Evolutionary conservation across 2,797 vertebrate species (phyloP).

Genomic region (Sebastes diaconus): DNA sequence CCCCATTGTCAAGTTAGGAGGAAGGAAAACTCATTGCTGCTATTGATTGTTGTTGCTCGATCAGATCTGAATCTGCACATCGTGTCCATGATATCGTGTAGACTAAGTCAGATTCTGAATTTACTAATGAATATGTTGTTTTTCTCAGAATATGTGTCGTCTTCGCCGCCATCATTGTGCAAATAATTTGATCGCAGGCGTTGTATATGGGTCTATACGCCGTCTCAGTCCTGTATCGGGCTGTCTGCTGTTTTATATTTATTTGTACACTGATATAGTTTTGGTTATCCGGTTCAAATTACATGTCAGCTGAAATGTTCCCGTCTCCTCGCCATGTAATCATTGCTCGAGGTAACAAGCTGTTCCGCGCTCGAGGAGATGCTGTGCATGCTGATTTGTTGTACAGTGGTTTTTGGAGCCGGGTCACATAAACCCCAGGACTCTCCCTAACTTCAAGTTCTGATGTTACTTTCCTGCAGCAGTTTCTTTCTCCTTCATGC

Average conservation of each 20-base stretch:
- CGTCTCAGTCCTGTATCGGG: not conserved
- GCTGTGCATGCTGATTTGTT: slow-evolving; percentile 21
- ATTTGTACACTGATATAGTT: slow-evolving; percentile 36
- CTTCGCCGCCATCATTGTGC: not conserved
- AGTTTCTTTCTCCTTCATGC: not conserved
- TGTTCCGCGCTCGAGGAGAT: slow-evolving; percentile 9
- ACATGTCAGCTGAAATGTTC: slow-evolving; percentile 41
- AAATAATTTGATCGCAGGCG: not conserved
- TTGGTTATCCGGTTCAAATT: slow-evolving; percentile 46
- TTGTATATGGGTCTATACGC: not conserved
- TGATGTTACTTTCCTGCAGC: slow-evolving; percentile 25
- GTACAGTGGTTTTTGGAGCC: not conserved
- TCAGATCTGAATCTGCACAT: not conserved
- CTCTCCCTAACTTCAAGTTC: slow-evolving; percentile 12
- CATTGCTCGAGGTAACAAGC: slow-evolving; percentile 52
- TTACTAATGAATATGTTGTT: not conserved
- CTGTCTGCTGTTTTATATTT: slow-evolving; percentile 24
- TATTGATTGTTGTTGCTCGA: not conserved
- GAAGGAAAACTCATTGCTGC: not conserved
- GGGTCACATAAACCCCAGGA: slow-evolving; percentile 22
- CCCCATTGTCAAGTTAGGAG: not conserved
- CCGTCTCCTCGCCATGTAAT: slow-evolving; percentile 25
- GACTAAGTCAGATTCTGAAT: not conserved
- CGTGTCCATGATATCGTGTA: too few relatives aligned
- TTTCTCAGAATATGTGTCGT: not conserved